These are phyloP conservation scores for Pseudorectes ferrugineus DNA, from an alignment of 2,113 vertebrate species.

Conservation along the genomic window DNA sequence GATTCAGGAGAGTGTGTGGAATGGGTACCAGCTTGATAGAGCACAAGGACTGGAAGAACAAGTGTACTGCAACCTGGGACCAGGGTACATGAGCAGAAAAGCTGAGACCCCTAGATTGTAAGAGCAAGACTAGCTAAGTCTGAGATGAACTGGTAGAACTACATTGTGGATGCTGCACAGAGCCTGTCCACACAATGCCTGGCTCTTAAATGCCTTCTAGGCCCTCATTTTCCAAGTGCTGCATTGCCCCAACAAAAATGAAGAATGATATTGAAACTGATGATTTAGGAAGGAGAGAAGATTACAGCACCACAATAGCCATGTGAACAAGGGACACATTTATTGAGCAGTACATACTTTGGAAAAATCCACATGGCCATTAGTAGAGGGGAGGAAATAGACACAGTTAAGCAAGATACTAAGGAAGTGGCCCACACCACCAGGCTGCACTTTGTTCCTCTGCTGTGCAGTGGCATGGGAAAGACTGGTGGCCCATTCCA, in stretches of 20 bases:
- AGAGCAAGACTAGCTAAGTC: not conserved
- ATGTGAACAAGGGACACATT: not conserved
- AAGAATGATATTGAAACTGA: not conserved
- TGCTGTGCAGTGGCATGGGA: not conserved
- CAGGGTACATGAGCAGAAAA: not conserved
- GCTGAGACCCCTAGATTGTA: not conserved
- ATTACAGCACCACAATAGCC: not conserved
- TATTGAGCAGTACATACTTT: not conserved
- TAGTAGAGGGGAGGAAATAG: not conserved
- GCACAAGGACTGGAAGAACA: not conserved
- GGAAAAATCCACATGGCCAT: not conserved
- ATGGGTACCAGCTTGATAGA: not conserved
- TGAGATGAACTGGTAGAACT: not conserved
- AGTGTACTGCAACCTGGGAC: not conserved
- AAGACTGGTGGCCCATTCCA: not conserved
- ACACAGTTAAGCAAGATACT: not conserved
- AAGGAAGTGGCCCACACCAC: not conserved
- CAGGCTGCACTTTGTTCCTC: not conserved
- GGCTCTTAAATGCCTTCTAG: not conserved
- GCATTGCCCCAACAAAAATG: not conserved
- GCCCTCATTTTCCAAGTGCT: not conserved
- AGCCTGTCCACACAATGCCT: not conserved
- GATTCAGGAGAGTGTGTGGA: not conserved
- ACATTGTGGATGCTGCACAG: not conserved
- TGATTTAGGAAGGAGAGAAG: not conserved